These are phyloP conservation scores for Lasioglossum calceatum DNA, from an alignment of 2,888 invertebrate genomes.

Conservation along the genomic window DNA sequence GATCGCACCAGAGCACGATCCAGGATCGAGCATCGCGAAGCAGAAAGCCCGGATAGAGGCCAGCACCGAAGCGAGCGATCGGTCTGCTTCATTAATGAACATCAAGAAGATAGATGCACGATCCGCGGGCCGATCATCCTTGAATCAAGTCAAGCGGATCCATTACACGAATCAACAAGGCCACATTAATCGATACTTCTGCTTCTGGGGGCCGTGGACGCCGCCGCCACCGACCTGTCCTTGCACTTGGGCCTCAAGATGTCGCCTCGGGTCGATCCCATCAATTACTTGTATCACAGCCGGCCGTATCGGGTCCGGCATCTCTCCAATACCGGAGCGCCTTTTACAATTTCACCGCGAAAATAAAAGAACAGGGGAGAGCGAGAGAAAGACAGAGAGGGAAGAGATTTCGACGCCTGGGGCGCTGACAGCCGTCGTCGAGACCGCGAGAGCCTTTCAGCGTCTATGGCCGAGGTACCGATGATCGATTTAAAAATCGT, in stretches of 20 bases:
- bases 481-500: conserved; percentile 45
- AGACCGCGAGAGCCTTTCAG: conserved; percentile 18
- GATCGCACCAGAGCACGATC: neutral
- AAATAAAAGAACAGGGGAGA: conserved; percentile 20
- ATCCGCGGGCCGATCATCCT: conserved; percentile 34
- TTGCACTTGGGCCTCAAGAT: conserved; percentile 36
- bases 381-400: neutral
- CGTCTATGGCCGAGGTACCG: conserved; percentile 12
- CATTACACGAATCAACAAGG: conserved; percentile 59
- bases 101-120: conserved; percentile 40
- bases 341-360: conserved; percentile 55
- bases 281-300: conserved; percentile 47
- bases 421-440: conserved; percentile 30
- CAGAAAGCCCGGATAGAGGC: neutral
- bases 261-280: conserved; percentile 32
- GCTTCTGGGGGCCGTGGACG: neutral
- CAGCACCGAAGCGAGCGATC: neutral
- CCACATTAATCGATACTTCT: conserved; percentile 59
- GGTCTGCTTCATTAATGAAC: conserved; percentile 26
- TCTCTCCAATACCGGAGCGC: conserved; percentile 42
- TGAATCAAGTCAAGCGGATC: conserved; percentile 35
- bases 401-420: conserved; percentile 13
- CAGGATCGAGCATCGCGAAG: neutral
- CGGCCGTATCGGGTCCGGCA: conserved; percentile 56
- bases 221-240: conserved; percentile 14